These are phyloP conservation scores for Denticeps clupeoides DNA, from an alignment of 2,797 vertebrate species.

Conservation along the genomic window DNA sequence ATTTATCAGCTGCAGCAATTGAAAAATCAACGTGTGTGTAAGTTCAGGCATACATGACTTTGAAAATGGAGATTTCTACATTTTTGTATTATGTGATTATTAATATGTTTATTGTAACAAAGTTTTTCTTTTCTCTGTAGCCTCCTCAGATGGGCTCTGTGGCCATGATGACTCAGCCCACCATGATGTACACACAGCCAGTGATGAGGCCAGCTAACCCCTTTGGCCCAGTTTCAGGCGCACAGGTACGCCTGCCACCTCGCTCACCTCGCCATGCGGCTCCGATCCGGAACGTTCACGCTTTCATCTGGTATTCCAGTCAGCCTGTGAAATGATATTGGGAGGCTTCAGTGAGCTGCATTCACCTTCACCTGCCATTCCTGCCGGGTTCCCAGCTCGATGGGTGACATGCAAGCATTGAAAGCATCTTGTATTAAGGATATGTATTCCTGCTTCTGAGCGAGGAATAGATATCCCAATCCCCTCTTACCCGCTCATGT, in stretches of 20 bases:
- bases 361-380: constrained; percentile 22
- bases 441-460: constrained; percentile 19
- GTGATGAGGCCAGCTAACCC: constrained; percentile 89
- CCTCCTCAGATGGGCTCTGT: constrained; percentile 78
- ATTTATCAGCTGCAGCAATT: too few relatives aligned
- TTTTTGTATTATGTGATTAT: neutral
- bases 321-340: too few relatives aligned
- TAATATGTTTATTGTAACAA: neutral
- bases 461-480: constrained; percentile 26
- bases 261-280: too few relatives aligned
- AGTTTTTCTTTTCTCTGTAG: constrained; percentile 36
- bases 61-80: neutral
- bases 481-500: constrained; percentile 10
- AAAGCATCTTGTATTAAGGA: constrained; percentile 14
- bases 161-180: constrained; percentile 84
- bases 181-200: constrained; percentile 88
- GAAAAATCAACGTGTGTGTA: too few relatives aligned
- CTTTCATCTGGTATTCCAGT: too few relatives aligned
- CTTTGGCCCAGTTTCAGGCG: constrained; percentile 77
- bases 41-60: too few relatives aligned
- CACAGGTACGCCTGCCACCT: constrained; percentile 63
- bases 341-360: constrained; percentile 12
- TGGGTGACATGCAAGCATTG: constrained; percentile 22
- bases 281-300: too few relatives aligned
- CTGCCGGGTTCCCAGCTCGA: constrained; percentile 27